These are phyloP conservation scores for Chloroceryle aenea DNA, from an alignment of 2,113 vertebrate genomes.

Conservation along the genomic window DNA sequence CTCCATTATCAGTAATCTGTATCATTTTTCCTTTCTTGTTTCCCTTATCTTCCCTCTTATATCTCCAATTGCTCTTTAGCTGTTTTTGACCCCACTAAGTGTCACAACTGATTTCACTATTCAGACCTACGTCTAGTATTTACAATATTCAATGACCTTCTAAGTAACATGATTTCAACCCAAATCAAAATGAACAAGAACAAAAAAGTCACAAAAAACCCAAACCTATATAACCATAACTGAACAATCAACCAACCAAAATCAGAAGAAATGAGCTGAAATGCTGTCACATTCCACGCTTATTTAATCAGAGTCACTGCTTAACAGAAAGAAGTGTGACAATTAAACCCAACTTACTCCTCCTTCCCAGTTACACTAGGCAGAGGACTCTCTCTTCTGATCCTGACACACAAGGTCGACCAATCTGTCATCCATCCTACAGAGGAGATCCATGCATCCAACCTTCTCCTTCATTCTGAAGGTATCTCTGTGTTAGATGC, in stretches of 20 bases:
- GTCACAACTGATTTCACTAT: not conserved
- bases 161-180: not conserved
- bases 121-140: not conserved
- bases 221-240: not conserved
- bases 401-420: not conserved
- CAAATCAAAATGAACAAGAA: not conserved
- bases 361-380: not conserved
- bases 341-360: not conserved
- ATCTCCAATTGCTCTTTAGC: not conserved
- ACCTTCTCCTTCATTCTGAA: too few relatives aligned
- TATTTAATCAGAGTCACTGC: not conserved
- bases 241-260: fast-evolving
- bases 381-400: not conserved
- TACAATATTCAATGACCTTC: not conserved
- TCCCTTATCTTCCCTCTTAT: not conserved
- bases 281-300: not conserved
- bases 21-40: not conserved
- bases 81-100: not conserved
- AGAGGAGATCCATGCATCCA: not conserved
- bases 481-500: too few relatives aligned
- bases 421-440: not conserved
- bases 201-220: not conserved
- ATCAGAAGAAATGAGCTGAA: not conserved
- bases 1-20: not conserved
- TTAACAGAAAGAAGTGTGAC: not conserved